Percentiles rank a stretch among this genome's conserved stretches.
These are phyloP conservation scores for Conus canariensis DNA, from an alignment of 2,888 invertebrate species.

Conservation along the genomic window DNA sequence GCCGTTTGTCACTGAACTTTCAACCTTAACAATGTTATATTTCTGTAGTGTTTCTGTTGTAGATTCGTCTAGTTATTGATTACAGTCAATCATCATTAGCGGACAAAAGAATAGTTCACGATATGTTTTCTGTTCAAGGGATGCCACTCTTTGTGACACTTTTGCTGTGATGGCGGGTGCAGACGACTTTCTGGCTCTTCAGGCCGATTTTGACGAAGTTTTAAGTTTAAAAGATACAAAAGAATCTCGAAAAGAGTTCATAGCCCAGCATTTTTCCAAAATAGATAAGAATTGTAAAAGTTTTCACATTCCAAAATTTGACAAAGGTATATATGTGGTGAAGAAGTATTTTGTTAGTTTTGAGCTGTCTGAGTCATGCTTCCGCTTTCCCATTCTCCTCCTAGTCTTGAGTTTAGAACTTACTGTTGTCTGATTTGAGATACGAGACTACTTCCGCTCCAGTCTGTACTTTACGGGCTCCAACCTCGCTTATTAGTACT, in stretches of 20 bases:
- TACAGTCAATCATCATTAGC: too few relatives aligned
- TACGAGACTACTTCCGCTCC: too few relatives aligned
- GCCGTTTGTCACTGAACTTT: too few relatives aligned
- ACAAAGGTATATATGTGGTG: conserved; percentile 18
- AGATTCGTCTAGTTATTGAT: too few relatives aligned
- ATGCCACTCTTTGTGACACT: background rate
- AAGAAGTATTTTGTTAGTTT: too few relatives aligned
- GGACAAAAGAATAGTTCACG: too few relatives aligned
- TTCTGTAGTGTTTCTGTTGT: too few relatives aligned
- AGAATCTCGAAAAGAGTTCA: conserved; percentile 21
- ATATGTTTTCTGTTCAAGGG: background rate
- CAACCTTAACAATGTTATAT: too few relatives aligned
- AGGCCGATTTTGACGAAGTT: conserved; percentile 39
- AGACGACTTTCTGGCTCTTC: conserved; percentile 39
- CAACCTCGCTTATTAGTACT: too few relatives aligned
- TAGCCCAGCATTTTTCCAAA: conserved; percentile 11
- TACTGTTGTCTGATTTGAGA: too few relatives aligned
- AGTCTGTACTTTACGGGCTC: too few relatives aligned
- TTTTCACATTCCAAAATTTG: conserved; percentile 35
- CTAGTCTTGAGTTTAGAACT: too few relatives aligned
- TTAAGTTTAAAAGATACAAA: conserved; percentile 14
- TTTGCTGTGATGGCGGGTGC: conserved; percentile 32
- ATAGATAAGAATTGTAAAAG: conserved; percentile 3
- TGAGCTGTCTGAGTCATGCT: background rate
- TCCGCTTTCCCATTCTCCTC: background rate